Percentiles rank a stretch among this genome's conserved stretches.
Conservation (phyloP, 2,888 invertebrate genomes). For the Automeris io region DNA sequence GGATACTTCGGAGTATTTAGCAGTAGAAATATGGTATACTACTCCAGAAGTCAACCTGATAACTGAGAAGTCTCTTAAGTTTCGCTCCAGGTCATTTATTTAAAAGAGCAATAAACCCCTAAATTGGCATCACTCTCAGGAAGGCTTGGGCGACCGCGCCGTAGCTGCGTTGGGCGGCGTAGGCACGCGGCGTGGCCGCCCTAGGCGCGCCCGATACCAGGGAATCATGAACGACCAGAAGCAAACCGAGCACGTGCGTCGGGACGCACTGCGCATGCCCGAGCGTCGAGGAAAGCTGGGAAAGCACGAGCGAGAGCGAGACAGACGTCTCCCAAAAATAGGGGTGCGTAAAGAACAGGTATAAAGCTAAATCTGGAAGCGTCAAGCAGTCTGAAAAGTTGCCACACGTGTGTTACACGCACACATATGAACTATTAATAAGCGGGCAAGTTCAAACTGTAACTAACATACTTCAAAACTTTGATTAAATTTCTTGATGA, state of each 20-base stretch:
- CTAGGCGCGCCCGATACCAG: constrained; percentile 75
- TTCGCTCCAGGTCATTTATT: too few species aligned
- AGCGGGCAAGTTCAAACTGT: background rate
- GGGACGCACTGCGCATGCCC: constrained; percentile 63
- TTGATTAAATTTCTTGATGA: too few species aligned
- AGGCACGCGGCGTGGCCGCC: constrained; percentile 70
- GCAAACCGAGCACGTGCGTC: constrained; percentile 54
- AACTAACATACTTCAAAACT: too few species aligned
- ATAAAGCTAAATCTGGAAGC: constrained; percentile 60
- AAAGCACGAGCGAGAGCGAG: constrained; percentile 50
- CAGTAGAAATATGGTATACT: too few species aligned
- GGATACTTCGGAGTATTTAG: too few species aligned
- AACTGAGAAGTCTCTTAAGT: too few species aligned
- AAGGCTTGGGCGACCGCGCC: constrained; percentile 47
- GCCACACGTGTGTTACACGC: constrained; percentile 28
- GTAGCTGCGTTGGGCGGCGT: constrained; percentile 65
- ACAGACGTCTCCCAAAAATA: constrained; percentile 46
- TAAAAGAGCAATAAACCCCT: too few species aligned
- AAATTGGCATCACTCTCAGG: too few species aligned
- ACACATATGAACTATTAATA: constrained; percentile 10
- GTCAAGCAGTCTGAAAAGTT: constrained; percentile 73
- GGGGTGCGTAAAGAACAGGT: constrained; percentile 45
- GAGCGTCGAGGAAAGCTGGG: constrained; percentile 49
- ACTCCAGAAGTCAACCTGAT: too few species aligned
- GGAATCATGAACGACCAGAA: constrained; percentile 47